Conservation (phyloP, 2,113 vertebrate species). For the Petromus typicus region DNA sequence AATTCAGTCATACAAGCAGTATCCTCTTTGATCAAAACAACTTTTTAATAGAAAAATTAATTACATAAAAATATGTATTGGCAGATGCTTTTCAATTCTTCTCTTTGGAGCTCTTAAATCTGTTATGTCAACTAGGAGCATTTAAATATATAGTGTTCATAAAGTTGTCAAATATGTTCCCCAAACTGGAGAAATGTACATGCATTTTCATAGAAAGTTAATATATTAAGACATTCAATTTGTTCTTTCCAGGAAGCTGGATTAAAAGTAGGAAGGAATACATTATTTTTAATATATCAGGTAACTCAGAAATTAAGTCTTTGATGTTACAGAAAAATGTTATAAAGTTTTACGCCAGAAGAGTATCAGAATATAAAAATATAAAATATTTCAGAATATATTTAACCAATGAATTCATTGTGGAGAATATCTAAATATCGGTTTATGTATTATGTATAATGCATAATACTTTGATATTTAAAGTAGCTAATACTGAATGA, state of each 20-base stretch:
- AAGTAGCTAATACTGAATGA: background rate
- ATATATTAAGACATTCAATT: constrained; percentile 73
- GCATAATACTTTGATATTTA: constrained; percentile 47
- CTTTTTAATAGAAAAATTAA: background rate
- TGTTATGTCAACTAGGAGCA: constrained; percentile 39
- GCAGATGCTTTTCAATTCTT: background rate
- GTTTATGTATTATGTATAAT: constrained; percentile 63
- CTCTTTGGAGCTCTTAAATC: constrained; percentile 18
- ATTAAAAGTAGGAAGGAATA: constrained; percentile 71
- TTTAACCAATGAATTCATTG: constrained; percentile 48
- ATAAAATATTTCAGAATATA: constrained; percentile 64
- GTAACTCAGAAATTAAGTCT: constrained; percentile 74
- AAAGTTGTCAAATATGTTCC: constrained; percentile 60
- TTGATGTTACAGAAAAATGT: constrained; percentile 74
- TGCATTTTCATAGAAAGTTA: constrained; percentile 72
- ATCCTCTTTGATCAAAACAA: constrained; percentile 59
- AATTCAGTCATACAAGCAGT: background rate
- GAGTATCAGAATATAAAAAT: constrained; percentile 63
- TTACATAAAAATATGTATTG: constrained; percentile 1
- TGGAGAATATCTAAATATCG: background rate
- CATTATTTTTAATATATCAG: constrained; percentile 71
- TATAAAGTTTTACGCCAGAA: constrained; percentile 64
- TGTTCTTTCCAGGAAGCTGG: constrained; percentile 65
- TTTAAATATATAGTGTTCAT: constrained; percentile 57
- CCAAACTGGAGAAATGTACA: constrained; percentile 57